phyloP scores from a whole-genome alignment of 2,113 vertebrate species.

The Rhynchomys soricoides region DNA sequence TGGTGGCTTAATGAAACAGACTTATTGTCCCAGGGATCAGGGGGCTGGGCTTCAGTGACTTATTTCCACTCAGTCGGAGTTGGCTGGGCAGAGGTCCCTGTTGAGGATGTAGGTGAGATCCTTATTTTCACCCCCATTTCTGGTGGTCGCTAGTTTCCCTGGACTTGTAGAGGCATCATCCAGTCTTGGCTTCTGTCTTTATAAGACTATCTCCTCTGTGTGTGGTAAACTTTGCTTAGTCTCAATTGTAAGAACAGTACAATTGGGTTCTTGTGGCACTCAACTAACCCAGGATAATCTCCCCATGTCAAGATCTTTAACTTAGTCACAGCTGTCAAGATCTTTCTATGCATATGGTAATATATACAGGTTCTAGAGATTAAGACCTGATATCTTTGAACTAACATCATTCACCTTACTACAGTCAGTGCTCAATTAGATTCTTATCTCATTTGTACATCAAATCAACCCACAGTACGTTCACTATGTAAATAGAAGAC shows the following conservation, averaged over 20 bases:
- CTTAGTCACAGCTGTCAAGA: slow-evolving; percentile 13
- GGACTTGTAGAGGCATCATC: neutral
- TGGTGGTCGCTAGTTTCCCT: neutral
- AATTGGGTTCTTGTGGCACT: neutral
- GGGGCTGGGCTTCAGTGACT: neutral
- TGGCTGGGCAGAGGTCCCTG: neutral
- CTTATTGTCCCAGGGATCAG: neutral
- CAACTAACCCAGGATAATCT: slow-evolving; percentile 23
- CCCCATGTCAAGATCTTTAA: neutral
- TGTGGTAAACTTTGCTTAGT: neutral
- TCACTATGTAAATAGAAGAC: slow-evolving; percentile 47
- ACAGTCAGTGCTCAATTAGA: neutral
- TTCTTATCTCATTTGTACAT: slow-evolving; percentile 7
- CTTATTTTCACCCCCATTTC: neutral
- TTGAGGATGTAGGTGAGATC: neutral
- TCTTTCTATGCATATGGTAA: neutral
- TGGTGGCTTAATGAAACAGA: neutral
- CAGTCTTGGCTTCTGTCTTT: neutral
- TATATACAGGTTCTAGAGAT: slow-evolving; percentile 6
- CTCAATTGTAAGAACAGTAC: neutral
- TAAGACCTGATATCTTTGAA: neutral
- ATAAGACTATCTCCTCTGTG: neutral
- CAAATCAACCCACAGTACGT: neutral
- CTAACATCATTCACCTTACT: neutral
- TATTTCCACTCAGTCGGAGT: neutral